phyloP scores from a whole-genome alignment of 2,888 invertebrate species.

The Cosmia pyralina region DNA sequence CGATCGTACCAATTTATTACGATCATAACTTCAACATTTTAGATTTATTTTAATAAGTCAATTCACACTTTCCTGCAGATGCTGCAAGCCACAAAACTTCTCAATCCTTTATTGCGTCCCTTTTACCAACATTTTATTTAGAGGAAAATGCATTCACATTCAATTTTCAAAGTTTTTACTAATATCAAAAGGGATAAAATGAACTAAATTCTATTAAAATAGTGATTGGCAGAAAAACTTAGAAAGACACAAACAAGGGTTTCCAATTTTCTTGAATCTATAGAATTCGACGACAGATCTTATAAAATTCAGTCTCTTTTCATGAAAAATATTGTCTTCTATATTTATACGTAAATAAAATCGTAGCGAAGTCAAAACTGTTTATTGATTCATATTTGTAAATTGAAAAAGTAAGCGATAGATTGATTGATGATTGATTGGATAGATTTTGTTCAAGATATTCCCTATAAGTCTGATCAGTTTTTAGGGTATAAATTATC shows the following conservation, averaged over 20 bases:
- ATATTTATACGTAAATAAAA: no score
- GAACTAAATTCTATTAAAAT: not conserved
- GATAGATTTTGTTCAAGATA: no score
- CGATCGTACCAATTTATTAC: slow-evolving; percentile 9
- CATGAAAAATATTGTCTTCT: not conserved
- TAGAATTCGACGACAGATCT: not conserved
- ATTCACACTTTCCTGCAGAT: slow-evolving; percentile 1
- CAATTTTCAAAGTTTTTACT: not conserved
- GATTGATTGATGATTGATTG: no score
- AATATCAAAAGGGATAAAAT: not conserved
- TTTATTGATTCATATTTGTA: no score
- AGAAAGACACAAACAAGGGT: not conserved
- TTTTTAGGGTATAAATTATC: no score
- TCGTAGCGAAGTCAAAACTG: no score
- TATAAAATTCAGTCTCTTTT: not conserved
- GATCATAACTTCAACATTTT: not conserved
- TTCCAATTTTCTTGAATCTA: not conserved
- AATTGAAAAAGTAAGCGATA: no score
- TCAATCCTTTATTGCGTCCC: not conserved
- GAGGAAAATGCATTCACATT: not conserved
- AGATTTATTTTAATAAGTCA: not conserved
- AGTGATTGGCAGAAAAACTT: not conserved
- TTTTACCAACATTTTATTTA: not conserved
- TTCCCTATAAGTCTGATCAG: no score
- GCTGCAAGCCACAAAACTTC: not conserved